These are phyloP conservation scores for Scolanthus callimorphus DNA, from an alignment of 92 coral and sea anemone genomes.

Conservation along the genomic window DNA sequence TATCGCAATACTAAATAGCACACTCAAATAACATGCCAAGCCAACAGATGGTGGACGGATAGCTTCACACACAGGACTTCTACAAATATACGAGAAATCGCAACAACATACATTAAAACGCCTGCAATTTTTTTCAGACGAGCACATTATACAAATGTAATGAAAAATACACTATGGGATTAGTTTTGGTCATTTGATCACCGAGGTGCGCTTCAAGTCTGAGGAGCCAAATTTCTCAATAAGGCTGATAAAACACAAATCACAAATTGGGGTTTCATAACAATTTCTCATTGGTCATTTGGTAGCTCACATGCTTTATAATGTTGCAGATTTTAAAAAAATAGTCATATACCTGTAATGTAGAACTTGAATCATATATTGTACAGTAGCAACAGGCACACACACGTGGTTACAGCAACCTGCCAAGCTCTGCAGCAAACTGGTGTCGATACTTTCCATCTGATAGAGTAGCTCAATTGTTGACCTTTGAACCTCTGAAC, in stretches of 20 bases:
- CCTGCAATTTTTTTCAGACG: too few species aligned
- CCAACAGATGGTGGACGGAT: slow-evolving; percentile 23
- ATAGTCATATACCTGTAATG: slow-evolving; percentile 51
- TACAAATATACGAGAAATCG: not conserved
- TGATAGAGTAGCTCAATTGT: slow-evolving; percentile 72
- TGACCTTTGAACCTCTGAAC: slow-evolving; percentile 45
- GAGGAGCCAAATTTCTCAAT: not conserved
- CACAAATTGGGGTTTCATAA: not conserved
- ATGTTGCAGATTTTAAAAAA: not conserved
- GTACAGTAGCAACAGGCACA: slow-evolving; percentile 25
- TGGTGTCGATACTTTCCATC: slow-evolving; percentile 30
- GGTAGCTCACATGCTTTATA: not conserved
- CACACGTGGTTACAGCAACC: slow-evolving; percentile 39
- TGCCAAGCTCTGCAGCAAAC: slow-evolving; percentile 40
- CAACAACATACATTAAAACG: too few species aligned
- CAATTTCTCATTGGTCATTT: too few species aligned
- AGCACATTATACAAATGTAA: not conserved
- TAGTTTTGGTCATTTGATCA: not conserved
- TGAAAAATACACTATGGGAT: not conserved
- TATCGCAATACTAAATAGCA: slow-evolving; percentile 51
- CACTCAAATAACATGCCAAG: slow-evolving; percentile 43
- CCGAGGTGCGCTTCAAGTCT: not conserved
- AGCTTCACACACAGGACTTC: not conserved
- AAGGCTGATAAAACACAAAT: not conserved
- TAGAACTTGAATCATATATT: slow-evolving; percentile 59